Base-by-base conservation (phyloP, 1,140 invertebrate species). In the Kradibia gibbosae region DNA sequence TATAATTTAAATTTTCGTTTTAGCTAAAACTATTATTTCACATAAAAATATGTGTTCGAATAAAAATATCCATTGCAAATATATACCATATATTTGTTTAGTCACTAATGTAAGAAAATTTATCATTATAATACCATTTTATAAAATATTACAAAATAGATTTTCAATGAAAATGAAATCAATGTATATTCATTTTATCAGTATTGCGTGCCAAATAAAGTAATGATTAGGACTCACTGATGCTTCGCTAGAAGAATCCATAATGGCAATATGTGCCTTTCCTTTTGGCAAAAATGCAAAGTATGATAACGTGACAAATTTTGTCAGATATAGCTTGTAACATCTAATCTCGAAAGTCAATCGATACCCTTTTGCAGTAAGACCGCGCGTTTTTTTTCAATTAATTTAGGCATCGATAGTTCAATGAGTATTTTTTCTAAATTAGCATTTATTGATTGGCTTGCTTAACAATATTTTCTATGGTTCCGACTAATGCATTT, bases 231-330 rank as follows among this genome's bases (percentile, higher is more conserved):
- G 5, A 78, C 65, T 79, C 57, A 81, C 86, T 76, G 90, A 87
- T 22, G 84, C 83, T 10, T 85, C 57, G 36, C 34, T 39, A 5
- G 50, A 10, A 0, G 88, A 89, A 83, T 91, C 88, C 55, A 91
- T 86, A 42, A 92, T 67, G 2, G 80, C 74, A 2, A 81, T 20
- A 57, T 81, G 73, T 31, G 80, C 73, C 8, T 88, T 88, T 90
- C 88, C 48, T 88, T 86, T 62, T 85, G 89, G 75, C 89, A 91
- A 15, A 86, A 78, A 60, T 89, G 88, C 53, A 88, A 83, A 10
- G 90, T 89, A 0, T 88, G 84, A 73, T 90, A 88, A 87, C 90
- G 90, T n/a, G 4, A 75, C 86, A 22, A 79, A 71, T n/a, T 88
- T 86, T 42, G 82, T 86, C 0, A 86, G 86, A 67, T 89, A 88